Percentiles rank a stretch among this genome's conserved stretches.
Evolutionary conservation across 2,113 vertebrate species (phyloP).

Genomic region (Equus przewalskii): DNA sequence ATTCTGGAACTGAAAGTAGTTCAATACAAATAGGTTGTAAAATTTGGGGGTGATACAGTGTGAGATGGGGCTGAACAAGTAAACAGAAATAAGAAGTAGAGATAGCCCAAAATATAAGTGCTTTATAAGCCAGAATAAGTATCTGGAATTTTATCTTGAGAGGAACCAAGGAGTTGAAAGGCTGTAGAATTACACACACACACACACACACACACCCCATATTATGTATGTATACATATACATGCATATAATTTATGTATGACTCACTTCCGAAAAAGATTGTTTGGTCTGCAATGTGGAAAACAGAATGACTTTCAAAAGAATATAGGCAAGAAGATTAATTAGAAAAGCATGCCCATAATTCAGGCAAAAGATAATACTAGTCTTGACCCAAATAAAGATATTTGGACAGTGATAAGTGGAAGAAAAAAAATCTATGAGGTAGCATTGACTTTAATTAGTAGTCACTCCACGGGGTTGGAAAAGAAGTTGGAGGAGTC

Average conservation of each 20-base stretch:
- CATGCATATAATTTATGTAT: background rate
- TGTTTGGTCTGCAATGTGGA: background rate
- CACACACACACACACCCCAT: too few relatives aligned
- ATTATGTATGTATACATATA: background rate
- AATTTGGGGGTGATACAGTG: background rate
- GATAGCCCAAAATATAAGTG: background rate
- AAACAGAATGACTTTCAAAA: background rate
- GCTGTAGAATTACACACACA: background rate
- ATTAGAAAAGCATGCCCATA: background rate
- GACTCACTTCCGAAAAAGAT: background rate
- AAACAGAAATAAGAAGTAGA: background rate
- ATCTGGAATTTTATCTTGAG: background rate
- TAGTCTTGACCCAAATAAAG: background rate
- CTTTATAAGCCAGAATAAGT: background rate
- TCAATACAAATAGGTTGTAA: background rate
- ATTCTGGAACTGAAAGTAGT: background rate
- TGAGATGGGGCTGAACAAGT: background rate
- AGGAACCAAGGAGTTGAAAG: background rate
- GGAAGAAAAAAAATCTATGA: background rate
- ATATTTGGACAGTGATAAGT: background rate
- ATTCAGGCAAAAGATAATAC: background rate
- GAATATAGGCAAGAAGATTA: background rate
- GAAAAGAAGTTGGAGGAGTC: background rate
- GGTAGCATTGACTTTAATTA: background rate
- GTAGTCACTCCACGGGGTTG: background rate